phyloP scores from a whole-genome alignment of 2,797 vertebrate species.

The Xiphophorus birchmanni region DNA sequence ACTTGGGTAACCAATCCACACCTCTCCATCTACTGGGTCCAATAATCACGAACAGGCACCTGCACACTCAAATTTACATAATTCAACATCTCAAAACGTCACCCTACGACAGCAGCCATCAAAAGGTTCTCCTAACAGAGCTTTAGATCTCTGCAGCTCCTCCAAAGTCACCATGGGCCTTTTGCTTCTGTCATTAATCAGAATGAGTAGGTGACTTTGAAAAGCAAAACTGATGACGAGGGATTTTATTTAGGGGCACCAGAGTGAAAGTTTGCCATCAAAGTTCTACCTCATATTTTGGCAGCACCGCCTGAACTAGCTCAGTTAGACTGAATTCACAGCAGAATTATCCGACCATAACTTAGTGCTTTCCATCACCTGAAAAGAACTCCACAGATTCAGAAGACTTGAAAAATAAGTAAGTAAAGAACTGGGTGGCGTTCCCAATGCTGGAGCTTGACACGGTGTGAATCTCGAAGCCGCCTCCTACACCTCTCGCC shows the following conservation, averaged over 20 bases:
- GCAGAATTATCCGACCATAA: too few relatives aligned
- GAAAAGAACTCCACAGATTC: background rate
- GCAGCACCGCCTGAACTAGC: background rate
- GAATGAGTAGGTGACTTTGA: background rate
- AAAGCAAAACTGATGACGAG: background rate
- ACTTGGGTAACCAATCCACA: background rate
- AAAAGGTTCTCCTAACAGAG: background rate
- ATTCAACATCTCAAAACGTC: background rate
- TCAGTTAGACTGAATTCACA: background rate
- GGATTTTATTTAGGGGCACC: background rate
- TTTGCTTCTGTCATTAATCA: background rate
- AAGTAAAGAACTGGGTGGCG: constrained; percentile 43
- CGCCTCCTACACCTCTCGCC: constrained; percentile 74
- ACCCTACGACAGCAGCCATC: too few relatives aligned
- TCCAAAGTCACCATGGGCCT: background rate
- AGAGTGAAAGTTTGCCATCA: background rate
- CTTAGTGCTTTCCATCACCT: too few relatives aligned
- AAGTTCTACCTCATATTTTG: background rate
- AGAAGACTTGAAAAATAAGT: background rate
- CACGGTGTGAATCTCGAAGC: constrained; percentile 57
- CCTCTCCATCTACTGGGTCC: background rate
- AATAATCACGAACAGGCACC: background rate
- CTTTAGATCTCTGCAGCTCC: background rate
- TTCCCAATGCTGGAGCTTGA: constrained; percentile 61
- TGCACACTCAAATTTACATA: background rate